A percentile compares a stretch with the other conserved stretches of the same genome.
phyloP scores from a whole-genome alignment of 2,113 vertebrate species.

The Centropus bengalensis region DNA sequence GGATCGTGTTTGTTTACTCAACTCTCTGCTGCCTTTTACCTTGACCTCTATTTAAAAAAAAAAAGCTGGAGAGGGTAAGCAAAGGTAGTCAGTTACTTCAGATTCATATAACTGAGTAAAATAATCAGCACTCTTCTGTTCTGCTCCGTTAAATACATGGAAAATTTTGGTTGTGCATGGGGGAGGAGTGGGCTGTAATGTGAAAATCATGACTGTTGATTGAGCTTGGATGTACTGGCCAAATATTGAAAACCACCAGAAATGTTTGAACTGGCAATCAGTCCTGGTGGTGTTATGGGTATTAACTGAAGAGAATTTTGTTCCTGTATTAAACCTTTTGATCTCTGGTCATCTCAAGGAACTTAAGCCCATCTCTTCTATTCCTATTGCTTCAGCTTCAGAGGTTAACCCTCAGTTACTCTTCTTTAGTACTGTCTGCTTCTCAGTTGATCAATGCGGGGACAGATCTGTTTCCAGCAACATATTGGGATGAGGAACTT shows the following conservation, averaged over 20 bases:
- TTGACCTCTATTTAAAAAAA: not conserved
- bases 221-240: not conserved
- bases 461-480: conserved; percentile 52
- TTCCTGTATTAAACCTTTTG: conserved; percentile 19
- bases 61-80: not conserved
- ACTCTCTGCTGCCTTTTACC: not conserved
- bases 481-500: conserved; percentile 45
- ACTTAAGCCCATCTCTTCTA: conserved; percentile 33
- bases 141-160: not conserved
- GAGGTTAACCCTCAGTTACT: conserved; percentile 53
- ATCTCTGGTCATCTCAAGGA: conserved; percentile 31
- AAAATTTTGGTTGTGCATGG: not conserved
- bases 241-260: not conserved
- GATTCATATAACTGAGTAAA: not conserved
- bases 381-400: conserved; percentile 48
- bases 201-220: not conserved
- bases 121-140: not conserved
- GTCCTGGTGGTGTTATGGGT: not conserved
- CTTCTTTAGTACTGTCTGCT: conserved; percentile 41
- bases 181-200: not conserved
- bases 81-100: not conserved
- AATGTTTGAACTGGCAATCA: not conserved
- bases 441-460: conserved; percentile 43
- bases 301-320: not conserved
- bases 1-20: not conserved